These are phyloP conservation scores for Gephyroberyx darwinii DNA, from an alignment of 2,797 vertebrate genomes.

Conservation along the genomic window DNA sequence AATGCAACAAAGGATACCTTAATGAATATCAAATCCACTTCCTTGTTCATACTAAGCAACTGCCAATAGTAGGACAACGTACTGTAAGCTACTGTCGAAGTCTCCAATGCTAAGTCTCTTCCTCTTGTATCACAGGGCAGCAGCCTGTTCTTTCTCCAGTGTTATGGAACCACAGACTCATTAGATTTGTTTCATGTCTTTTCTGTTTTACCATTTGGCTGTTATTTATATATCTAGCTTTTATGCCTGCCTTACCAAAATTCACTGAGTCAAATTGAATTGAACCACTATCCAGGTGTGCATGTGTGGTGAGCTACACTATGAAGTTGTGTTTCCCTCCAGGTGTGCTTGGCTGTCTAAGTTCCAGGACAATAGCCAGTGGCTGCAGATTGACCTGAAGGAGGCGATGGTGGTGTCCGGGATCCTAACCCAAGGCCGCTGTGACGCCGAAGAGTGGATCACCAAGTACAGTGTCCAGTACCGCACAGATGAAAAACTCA, in stretches of 20 bases:
- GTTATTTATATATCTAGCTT: background rate
- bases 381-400: slow-evolving; percentile 94
- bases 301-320: background rate
- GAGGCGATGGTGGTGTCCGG: slow-evolving; percentile 93
- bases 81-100: background rate
- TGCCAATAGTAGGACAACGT: background rate
- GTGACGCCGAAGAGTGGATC: slow-evolving; percentile 96
- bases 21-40: background rate
- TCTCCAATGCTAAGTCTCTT: too few relatives aligned
- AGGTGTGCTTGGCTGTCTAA: slow-evolving; percentile 98
- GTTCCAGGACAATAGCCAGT: slow-evolving; percentile 95
- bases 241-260: background rate
- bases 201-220: background rate
- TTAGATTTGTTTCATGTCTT: too few relatives aligned
- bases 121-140: background rate
- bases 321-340: slow-evolving; percentile 22
- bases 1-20: background rate
- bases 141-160: too few relatives aligned
- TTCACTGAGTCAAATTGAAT: background rate
- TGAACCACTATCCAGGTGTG: background rate
- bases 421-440: slow-evolving; percentile 95
- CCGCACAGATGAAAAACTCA: slow-evolving; percentile 87
- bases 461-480: slow-evolving; percentile 97
- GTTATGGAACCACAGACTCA: too few relatives aligned
- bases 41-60: background rate